Base-by-base conservation (phyloP, 2,888 invertebrate genomes). In the Chrysotoxum bicinctum region DNA sequence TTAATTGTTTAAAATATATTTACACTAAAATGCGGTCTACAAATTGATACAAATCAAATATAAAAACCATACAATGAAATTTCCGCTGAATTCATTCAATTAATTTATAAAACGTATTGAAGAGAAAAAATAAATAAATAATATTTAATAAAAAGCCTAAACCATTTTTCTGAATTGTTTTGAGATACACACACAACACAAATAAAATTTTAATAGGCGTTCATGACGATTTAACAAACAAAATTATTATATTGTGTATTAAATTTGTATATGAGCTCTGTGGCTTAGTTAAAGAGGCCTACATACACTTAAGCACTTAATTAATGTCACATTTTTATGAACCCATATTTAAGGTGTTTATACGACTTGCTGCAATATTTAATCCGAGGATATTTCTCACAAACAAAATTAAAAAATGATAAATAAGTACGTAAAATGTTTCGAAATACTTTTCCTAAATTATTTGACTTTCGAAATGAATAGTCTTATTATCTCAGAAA, bases 41-140 rank as follows among this genome's bases (percentile, higher is more conserved):
- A 35, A 56, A 56, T 56, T 56, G 32, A 56, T 12, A 35, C 19
- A 56, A 56, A 56, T 35, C 30, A 56, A 56, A 56, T 21, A 45
- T 48, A 19, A 2, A 26, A 30, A 54, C 54, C 54, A 30, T 30
- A 54, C 16, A 54, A 30, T 54, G 30, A 16, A 30, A 32, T 56
- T 12, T 16, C 16, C 16, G 5, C 21, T 6, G 48, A 48, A 23
- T 23, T 7, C n/a, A n/a, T 50, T 50, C 26, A 26, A 50, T 50
- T 50, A 50, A 50, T 50, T 50, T 1, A 50, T 50, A 23, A 48
- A 21, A 26, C 8, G 8, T 43, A 8, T 16, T 43, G 3, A 43
- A 43, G 3, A 23, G 5, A 12, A 48, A 48, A 0, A n/a, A 14
- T 23, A 50, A 14, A 50, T 8, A 10, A 26, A 50, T 1, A 14